Conservation (phyloP, 2,113 vertebrate genomes). For the Caretta caretta region DNA sequence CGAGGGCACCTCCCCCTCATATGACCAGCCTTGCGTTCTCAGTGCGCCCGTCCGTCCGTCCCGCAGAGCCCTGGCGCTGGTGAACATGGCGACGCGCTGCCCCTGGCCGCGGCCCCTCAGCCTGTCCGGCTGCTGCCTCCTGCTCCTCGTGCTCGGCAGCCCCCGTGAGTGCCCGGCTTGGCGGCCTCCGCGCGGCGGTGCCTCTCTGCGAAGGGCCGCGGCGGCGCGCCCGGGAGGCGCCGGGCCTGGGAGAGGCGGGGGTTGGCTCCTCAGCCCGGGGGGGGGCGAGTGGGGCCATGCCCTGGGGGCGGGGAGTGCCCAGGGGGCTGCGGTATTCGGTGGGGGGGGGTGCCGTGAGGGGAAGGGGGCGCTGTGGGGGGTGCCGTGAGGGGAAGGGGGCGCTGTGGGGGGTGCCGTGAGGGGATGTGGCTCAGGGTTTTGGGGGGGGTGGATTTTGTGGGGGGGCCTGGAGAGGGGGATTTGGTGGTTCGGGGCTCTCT, state of each 20-base stretch:
- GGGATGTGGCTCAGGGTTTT: too few species aligned
- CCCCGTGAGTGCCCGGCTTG: background rate
- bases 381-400: too few species aligned
- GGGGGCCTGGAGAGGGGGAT: background rate
- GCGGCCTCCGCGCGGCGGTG: background rate
- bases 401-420: too few species aligned
- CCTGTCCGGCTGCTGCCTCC: background rate
- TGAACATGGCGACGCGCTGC: background rate
- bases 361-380: too few species aligned
- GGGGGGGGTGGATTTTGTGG: too few species aligned
- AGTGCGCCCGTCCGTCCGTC: background rate
- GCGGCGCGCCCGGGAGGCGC: background rate
- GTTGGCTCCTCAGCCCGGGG: background rate
- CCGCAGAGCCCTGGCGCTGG: accelerated
- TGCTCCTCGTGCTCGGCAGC: background rate
- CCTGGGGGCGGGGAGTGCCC: background rate
- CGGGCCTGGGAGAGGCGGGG: background rate
- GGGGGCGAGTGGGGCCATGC: background rate
- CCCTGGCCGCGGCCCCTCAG: background rate
- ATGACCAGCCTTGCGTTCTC: background rate
- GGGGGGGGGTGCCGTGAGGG: background rate
- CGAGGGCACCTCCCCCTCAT: conserved; percentile 31
- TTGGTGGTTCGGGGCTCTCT: background rate
- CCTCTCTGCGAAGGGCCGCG: too few species aligned
- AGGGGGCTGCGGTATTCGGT: background rate